Conservation (phyloP, 2,113 vertebrate genomes). For the Crypturellus undulatus region DNA sequence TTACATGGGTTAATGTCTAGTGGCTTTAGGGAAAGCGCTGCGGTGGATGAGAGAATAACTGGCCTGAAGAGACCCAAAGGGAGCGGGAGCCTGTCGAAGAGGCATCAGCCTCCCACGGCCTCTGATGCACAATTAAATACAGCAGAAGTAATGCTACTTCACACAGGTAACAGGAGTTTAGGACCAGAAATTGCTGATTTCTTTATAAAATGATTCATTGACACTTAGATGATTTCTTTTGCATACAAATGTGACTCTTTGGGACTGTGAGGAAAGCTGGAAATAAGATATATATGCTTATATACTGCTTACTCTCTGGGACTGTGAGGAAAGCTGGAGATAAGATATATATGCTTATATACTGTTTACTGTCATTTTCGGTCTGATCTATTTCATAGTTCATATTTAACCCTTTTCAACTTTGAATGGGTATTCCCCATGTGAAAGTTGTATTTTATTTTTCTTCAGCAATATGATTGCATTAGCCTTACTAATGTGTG, state of each 20-base stretch:
- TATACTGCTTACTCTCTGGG: neutral
- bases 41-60: conserved; percentile 5
- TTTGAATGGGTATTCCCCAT: neutral
- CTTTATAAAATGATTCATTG: conserved; percentile 18
- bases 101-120: conserved; percentile 14
- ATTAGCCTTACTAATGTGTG: neutral
- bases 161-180: conserved; percentile 19
- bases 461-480: neutral
- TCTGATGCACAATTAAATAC: conserved; percentile 30
- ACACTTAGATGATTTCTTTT: conserved; percentile 36
- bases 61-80: conserved; percentile 11
- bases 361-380: neutral
- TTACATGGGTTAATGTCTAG: conserved; percentile 36
- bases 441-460: neutral
- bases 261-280: neutral
- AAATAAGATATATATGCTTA: neutral
- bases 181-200: conserved; percentile 10
- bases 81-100: neutral
- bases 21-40: conserved; percentile 28
- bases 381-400: neutral
- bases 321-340: neutral
- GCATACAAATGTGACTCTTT: neutral
- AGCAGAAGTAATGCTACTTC: conserved; percentile 25
- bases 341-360: neutral
- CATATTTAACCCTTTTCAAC: neutral